These are phyloP conservation scores for Zygogramma bicolorata DNA, from an alignment of 2,888 invertebrate species.

Conservation along the genomic window DNA sequence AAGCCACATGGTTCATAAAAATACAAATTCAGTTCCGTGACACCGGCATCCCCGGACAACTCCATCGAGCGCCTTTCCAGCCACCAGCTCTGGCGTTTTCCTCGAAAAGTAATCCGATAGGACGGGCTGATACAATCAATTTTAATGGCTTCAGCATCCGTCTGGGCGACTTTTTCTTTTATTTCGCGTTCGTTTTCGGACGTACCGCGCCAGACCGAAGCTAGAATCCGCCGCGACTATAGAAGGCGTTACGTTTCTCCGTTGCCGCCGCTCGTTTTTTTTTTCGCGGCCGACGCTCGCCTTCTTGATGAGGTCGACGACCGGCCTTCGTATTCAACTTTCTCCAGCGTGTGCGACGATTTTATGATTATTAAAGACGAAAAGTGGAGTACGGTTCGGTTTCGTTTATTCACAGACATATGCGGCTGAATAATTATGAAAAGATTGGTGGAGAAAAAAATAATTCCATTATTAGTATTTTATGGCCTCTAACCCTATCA, in stretches of 20 bases:
- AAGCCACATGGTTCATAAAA: too few relatives aligned
- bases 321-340: conserved; percentile 4
- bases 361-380: background rate
- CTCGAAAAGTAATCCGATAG: background rate
- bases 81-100: background rate
- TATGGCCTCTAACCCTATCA: too few relatives aligned
- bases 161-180: background rate
- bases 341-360: conserved; percentile 1
- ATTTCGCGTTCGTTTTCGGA: background rate
- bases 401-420: background rate
- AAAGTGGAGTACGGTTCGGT: background rate
- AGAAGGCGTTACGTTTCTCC: background rate
- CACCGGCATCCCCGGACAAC: too few relatives aligned
- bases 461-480: too few relatives aligned
- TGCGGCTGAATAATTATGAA: background rate
- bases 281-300: background rate
- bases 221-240: background rate
- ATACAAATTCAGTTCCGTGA: too few relatives aligned
- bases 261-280: conserved; percentile 8
- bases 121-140: background rate
- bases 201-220: background rate
- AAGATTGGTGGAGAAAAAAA: too few relatives aligned
- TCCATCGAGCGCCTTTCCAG: background rate
- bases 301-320: background rate
- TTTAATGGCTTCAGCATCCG: background rate